Percentiles rank a stretch among this genome's conserved stretches.
Evolutionary conservation across 2,888 invertebrate genomes (phyloP).

Genomic region (Campoplex capitator): DNA sequence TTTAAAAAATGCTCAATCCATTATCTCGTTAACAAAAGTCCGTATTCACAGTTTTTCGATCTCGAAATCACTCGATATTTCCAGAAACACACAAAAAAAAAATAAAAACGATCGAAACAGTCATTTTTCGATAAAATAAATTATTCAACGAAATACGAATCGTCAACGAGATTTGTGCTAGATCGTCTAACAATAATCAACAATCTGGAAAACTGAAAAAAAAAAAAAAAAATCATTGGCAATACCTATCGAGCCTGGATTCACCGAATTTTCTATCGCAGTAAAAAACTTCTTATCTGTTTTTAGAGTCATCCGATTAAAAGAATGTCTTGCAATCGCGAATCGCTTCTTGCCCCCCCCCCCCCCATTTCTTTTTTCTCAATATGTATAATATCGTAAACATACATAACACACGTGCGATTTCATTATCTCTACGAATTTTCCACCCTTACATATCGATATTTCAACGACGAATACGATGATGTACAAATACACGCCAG

Average conservation of each 20-base stretch:
- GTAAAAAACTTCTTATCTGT: not conserved
- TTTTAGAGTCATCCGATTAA: not conserved
- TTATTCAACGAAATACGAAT: conserved; percentile 12
- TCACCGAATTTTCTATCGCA: conserved; percentile 26
- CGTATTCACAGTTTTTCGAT: not conserved
- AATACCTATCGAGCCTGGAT: conserved; percentile 19
- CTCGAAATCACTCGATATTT: not conserved
- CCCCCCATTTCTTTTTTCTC: not conserved
- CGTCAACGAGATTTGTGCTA: conserved; percentile 46
- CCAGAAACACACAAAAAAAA: not conserved
- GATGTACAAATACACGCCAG: conserved; percentile 32
- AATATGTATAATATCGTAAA: conserved; percentile 33
- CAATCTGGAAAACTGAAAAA: conserved; percentile 53
- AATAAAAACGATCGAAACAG: conserved; percentile 14
- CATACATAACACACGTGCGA: conserved; percentile 38
- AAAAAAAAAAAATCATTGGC: conserved; percentile 17
- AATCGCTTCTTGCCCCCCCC: not conserved
- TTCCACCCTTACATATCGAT: conserved; percentile 8
- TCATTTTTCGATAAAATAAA: conserved; percentile 14
- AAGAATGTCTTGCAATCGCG: conserved; percentile 36
- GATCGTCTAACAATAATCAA: conserved; percentile 44
- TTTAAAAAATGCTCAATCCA: not conserved
- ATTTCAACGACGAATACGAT: conserved; percentile 42
- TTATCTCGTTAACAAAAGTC: not conserved
- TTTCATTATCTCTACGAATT: conserved; percentile 33